Conservation (phyloP, 1,140 invertebrate genomes). For the Psix sp. region DNA sequence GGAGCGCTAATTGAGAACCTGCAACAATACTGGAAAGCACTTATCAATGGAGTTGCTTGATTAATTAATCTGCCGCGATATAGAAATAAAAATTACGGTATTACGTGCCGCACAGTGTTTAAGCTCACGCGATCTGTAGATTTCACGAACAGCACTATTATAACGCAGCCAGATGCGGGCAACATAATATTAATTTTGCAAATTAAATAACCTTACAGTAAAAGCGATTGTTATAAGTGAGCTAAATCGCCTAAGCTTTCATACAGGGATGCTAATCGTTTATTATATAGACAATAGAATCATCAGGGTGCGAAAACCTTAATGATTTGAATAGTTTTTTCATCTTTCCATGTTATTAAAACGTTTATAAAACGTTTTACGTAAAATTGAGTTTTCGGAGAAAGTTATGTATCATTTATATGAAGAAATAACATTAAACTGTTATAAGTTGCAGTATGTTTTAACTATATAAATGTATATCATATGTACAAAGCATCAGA, state of each 20-base stretch:
- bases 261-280: no score
- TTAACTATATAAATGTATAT: no score
- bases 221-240: slow-evolving; percentile 47
- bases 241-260: slow-evolving; percentile 26
- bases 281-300: no score
- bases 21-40: slow-evolving; percentile 48
- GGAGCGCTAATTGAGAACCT: slow-evolving; percentile 43
- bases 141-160: slow-evolving; percentile 50
- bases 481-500: no score
- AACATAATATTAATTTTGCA: slow-evolving; percentile 57
- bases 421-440: no score
- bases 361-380: no score
- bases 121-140: slow-evolving; percentile 52
- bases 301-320: no score
- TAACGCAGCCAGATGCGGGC: slow-evolving; percentile 34
- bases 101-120: slow-evolving; percentile 48
- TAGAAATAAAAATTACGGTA: slow-evolving; percentile 51
- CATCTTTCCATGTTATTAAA: no score
- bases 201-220: slow-evolving; percentile 57
- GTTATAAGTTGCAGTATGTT: no score
- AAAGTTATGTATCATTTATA: no score
- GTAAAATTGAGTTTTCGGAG: no score
- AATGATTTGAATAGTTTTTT: no score
- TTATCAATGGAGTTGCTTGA: slow-evolving; percentile 49
- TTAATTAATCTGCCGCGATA: slow-evolving; percentile 52